Percentiles rank a stretch among this genome's conserved stretches.
These are phyloP conservation scores for Zosterops pallidus DNA, from an alignment of 2,113 vertebrate species.

Conservation along the genomic window DNA sequence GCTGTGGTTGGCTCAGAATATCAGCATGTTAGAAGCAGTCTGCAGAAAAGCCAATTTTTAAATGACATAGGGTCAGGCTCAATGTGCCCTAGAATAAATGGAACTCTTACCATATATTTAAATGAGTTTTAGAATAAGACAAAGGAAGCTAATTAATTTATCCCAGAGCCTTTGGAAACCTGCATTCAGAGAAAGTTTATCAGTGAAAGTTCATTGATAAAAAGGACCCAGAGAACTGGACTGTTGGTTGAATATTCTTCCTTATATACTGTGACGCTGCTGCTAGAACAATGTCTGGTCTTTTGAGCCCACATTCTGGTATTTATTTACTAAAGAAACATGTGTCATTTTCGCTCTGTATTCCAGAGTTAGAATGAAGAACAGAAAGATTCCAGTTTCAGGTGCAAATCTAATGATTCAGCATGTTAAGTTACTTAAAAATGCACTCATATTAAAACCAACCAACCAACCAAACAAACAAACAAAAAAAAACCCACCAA, in stretches of 20 bases:
- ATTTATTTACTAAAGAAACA: neutral
- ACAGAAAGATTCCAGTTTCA: neutral
- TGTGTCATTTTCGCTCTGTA: neutral
- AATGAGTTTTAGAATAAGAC: neutral
- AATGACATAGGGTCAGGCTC: neutral
- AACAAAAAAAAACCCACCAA: too few relatives aligned
- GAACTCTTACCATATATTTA: neutral
- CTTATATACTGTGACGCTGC: neutral
- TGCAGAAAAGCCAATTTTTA: neutral
- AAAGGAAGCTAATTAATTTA: neutral
- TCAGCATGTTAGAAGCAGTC: neutral
- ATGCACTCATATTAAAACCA: neutral
- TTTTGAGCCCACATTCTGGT: neutral
- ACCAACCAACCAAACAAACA: too few relatives aligned
- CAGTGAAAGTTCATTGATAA: neutral
- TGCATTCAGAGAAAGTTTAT: neutral
- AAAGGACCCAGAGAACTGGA: neutral
- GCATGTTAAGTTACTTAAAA: neutral
- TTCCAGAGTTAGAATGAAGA: neutral
- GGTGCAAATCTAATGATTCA: neutral
- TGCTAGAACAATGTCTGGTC: neutral
- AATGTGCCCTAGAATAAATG: neutral
- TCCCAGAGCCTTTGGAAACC: neutral
- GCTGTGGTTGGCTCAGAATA: neutral
- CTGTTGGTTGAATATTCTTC: neutral